Percentiles rank a stretch among this genome's conserved stretches.
Conservation (phyloP, 2,113 vertebrate species). For the Gobius niger region DNA sequence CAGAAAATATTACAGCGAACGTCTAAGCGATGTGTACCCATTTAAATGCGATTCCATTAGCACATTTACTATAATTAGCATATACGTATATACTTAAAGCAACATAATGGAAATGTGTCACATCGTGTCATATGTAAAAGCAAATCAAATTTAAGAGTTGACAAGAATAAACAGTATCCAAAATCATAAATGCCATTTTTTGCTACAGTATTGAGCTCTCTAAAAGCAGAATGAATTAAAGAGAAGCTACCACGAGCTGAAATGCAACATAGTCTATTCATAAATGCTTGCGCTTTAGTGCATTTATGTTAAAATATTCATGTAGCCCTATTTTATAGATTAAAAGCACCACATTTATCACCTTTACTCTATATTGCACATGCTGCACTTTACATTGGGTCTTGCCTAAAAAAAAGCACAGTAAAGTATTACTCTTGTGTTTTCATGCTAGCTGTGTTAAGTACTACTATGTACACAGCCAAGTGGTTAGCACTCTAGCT, state of each 20-base stretch:
- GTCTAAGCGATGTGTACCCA: not conserved
- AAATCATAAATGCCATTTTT: too few species aligned
- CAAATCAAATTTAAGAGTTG: too few species aligned
- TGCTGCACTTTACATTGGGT: not conserved
- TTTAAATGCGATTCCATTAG: not conserved
- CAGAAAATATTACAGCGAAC: not conserved
- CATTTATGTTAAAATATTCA: constrained; percentile 1
- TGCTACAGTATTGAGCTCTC: too few species aligned
- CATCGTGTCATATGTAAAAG: too few species aligned
- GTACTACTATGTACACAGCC: too few species aligned
- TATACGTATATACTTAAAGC: not conserved
- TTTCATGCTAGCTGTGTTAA: too few species aligned
- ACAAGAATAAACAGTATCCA: too few species aligned
- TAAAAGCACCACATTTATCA: not conserved
- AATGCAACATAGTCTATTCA: not conserved
- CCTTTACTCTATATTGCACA: not conserved
- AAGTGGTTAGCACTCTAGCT: too few species aligned
- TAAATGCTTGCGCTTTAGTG: not conserved
- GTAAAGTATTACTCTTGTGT: too few species aligned
- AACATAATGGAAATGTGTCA: too few species aligned
- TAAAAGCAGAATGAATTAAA: not conserved
- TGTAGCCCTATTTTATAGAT: not conserved
- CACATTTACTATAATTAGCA: not conserved
- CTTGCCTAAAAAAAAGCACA: not conserved
- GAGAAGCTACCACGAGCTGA: not conserved